Evolutionary conservation across 2,888 invertebrate species (phyloP), one percentile per base, ranked within the genome.

Genomic region (Steromphala cineraria): DNA sequence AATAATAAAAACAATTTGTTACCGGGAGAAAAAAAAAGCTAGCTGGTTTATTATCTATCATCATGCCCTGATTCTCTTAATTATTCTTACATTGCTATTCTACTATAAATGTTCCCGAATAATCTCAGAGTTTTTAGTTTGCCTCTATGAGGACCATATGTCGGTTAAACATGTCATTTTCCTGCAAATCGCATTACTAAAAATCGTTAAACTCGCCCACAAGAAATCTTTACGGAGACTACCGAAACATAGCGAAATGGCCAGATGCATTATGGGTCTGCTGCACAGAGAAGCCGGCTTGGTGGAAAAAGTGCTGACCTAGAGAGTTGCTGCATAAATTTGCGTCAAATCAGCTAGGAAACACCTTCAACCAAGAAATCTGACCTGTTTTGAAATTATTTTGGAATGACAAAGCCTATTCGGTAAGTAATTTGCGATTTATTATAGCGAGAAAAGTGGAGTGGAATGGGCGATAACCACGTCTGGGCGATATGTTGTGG

Each of bases 401-500:
- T 15, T 62, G 78, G 67, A 24, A 78, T 78, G 78, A 46, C 78
- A 78, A 62, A 31, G n/a, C 28, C 24, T 46, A 52, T 21, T 67
- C 15, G 52, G 78, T 78, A 46, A 78, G 78, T 78, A 40, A 19
- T 10, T 40, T 13, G 46, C 19, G 67, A 46, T 24, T 67, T 31
- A 40, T 67, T 24, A n/a, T 62, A 17, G 62, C 40, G 36, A 52
- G 21, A 62, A 17, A 40, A 52, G 40, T n/a, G 36, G 40, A n/a
- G 19, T 40, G 46, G 82, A 83, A 85, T 80, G 86, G 86, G 86
- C 86, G 86, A 86, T 86, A 86, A 86, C 86, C 80, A 80, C 81
- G 80, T 56, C 80, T 28, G 55, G 21, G 40, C 56, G 53, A 76
- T 75, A 53, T 74, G 75, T 67, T 80, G 74, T 80, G 62, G 40